Conservation (phyloP, 2,888 invertebrate species). For the Macaria notata region DNA sequence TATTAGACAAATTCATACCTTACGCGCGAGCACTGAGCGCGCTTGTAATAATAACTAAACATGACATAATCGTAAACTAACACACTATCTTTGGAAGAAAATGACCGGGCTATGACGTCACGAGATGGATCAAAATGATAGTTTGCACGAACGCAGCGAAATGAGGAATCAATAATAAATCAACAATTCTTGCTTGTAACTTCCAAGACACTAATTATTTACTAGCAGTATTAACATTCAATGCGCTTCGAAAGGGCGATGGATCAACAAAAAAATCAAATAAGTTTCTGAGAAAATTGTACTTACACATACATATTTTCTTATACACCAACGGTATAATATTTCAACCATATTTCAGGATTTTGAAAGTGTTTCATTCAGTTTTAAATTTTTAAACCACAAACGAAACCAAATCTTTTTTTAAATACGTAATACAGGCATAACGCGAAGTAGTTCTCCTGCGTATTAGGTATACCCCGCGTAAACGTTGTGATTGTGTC, state of each 20-base stretch:
- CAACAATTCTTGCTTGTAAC: constrained; percentile 40
- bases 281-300: neutral
- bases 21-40: constrained; percentile 48
- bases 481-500: no score
- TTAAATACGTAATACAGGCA: no score
- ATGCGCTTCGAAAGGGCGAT: constrained; percentile 37
- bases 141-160: constrained; percentile 21
- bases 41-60: constrained; percentile 53
- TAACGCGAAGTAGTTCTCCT: no score
- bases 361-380: no score
- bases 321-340: no score
- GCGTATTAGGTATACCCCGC: no score
- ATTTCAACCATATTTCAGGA: no score
- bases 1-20: constrained; percentile 77
- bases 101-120: constrained; percentile 58
- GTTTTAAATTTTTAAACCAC: no score
- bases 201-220: constrained; percentile 44
- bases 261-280: neutral
- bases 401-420: no score
- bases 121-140: constrained; percentile 13
- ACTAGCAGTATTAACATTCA: constrained; percentile 34
- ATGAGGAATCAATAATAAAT: constrained; percentile 25
- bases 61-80: constrained; percentile 51
- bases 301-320: neutral
- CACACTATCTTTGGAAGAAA: constrained; percentile 79